Percentiles rank a stretch among this genome's conserved stretches.
Conservation (phyloP, 2,113 vertebrate genomes). For the Rhinopomastus cyanomelas region DNA sequence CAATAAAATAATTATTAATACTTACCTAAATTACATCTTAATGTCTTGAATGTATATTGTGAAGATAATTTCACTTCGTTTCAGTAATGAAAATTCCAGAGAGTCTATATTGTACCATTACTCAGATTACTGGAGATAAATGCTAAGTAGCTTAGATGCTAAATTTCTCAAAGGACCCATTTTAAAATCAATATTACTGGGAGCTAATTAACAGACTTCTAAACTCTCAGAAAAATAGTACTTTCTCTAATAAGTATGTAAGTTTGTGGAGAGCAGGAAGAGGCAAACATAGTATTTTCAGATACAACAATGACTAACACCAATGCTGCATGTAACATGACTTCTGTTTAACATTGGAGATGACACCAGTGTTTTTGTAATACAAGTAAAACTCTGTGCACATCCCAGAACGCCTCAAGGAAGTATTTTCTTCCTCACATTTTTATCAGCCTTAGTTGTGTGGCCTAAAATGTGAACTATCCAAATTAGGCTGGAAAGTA, state of each 20-base stretch:
- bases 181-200: conserved; percentile 46
- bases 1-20: conserved; percentile 59
- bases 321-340: neutral
- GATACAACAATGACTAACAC: neutral
- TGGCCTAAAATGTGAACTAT: neutral
- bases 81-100: conserved; percentile 47
- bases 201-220: conserved; percentile 35
- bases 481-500: neutral
- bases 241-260: neutral
- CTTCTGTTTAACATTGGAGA: neutral
- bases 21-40: conserved; percentile 58
- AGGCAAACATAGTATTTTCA: neutral
- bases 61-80: conserved; percentile 47
- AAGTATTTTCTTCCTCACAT: neutral
- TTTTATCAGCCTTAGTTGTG: neutral
- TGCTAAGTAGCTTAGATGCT: conserved; percentile 4
- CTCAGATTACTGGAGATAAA: conserved; percentile 55
- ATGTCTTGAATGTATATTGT: conserved; percentile 33
- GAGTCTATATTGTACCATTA: conserved; percentile 35
- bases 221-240: conserved; percentile 10
- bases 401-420: neutral
- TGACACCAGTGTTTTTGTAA: neutral
- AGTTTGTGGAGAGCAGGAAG: neutral
- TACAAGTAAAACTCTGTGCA: neutral
- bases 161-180: conserved; percentile 51